These are phyloP conservation scores for Glomeris maerens DNA, from an alignment of 1,140 invertebrate species.

Conservation along the genomic window DNA sequence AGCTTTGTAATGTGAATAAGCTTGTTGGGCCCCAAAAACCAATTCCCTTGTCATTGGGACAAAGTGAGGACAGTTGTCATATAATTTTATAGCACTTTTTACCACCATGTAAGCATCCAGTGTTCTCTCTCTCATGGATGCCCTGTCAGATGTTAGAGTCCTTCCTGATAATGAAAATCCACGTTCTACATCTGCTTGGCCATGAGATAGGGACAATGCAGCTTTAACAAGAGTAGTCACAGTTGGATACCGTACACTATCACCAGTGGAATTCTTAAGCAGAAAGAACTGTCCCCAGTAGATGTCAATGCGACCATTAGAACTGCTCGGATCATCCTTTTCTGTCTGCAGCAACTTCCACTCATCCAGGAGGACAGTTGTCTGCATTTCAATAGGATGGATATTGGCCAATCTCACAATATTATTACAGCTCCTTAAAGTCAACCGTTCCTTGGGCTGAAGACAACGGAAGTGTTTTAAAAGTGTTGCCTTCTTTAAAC, in stretches of 20 bases:
- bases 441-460: background rate
- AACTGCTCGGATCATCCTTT: slow-evolving; percentile 8
- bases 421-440: background rate
- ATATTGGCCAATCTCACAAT: background rate
- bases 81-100: background rate
- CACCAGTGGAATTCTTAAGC: slow-evolving; percentile 4
- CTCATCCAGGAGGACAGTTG: slow-evolving; percentile 14
- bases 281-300: slow-evolving; percentile 14
- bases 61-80: background rate
- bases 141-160: slow-evolving; percentile 9
- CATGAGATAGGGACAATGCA: slow-evolving; percentile 13
- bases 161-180: slow-evolving; percentile 14
- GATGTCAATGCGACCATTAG: slow-evolving; percentile 13
- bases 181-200: slow-evolving; percentile 16
- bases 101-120: background rate
- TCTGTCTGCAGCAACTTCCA: slow-evolving; percentile 16
- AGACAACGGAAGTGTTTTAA: too few relatives aligned
- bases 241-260: slow-evolving; percentile 2
- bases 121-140: background rate
- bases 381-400: background rate
- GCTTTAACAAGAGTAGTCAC: slow-evolving; percentile 12
- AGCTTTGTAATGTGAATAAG: background rate
- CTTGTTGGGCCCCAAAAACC: background rate
- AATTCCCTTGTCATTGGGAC: slow-evolving; percentile 1
- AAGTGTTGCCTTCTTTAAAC: too few relatives aligned